phyloP scores from a whole-genome alignment of 2,113 vertebrate genomes.

The Macaca mulatta region DNA sequence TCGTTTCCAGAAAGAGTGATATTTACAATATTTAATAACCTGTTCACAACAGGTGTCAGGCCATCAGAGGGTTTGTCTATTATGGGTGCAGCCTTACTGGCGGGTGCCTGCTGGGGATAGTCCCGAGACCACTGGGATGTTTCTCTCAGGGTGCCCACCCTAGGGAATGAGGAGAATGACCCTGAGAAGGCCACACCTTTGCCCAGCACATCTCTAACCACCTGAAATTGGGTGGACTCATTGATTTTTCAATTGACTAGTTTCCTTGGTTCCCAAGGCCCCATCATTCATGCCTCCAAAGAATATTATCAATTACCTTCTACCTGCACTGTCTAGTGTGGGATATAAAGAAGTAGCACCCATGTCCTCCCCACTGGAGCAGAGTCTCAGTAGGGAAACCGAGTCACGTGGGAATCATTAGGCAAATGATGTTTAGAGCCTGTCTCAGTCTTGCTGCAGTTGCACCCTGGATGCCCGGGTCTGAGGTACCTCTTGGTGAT shows the following conservation, averaged over 20 bases:
- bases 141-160: too few species aligned
- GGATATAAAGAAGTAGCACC: too few species aligned
- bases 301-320: too few species aligned
- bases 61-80: background rate
- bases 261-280: background rate
- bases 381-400: background rate
- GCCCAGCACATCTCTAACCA: background rate
- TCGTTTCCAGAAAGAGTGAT: background rate
- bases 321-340: background rate
- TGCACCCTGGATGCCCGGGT: background rate
- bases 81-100: too few species aligned
- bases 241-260: background rate
- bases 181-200: background rate
- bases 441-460: background rate
- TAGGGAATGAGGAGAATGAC: too few species aligned
- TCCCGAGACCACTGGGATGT: background rate
- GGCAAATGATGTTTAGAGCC: too few species aligned
- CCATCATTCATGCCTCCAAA: background rate
- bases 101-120: background rate
- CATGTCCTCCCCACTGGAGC: too few species aligned
- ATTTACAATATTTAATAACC: background rate
- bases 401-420: accelerated
- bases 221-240: too few species aligned
- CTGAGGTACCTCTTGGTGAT: background rate
- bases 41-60: too few species aligned